Evolutionary conservation across 2,888 invertebrate genomes (phyloP), one percentile per base, ranked within the genome.

Genomic region (Ormyrus pomaceus): DNA sequence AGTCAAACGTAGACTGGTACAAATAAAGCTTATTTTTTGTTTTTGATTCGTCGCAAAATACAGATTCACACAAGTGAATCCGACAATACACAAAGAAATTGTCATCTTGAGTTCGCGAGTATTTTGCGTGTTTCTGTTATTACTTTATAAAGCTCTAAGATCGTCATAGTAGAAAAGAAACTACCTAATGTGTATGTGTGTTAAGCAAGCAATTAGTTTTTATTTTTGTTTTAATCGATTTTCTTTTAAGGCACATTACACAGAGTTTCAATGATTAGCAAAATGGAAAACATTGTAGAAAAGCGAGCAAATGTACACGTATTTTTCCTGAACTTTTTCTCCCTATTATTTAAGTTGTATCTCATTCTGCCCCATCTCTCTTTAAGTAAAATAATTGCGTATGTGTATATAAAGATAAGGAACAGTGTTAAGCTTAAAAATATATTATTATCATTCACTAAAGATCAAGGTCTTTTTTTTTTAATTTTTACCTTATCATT

Each of bases 321-420:
- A 62, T 70, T 68, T 70, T 73, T 80, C 66, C 71, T 72, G 50
- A 61, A 71, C 19, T n/a, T 64, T 75, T 75, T 72, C 72, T 75
- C 71, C 59, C 69, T 71, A 61, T 71, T 51, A 71, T 75, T 82
- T 80, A 77, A 79, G 73, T 82, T 79, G 76, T 77, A 79, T 73
- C 70, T 79, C 73, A 79, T 73, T 80, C 72, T 61, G 58, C 48
- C 61, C 72, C 69, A 68, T 77, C 68, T 74, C 74, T 72, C 64
- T 19, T 68, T 70, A 84, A 86, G 84, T 84, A 86, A 86, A 88
- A 84, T 86, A 84, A 88, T 84, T 85, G 86, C 86, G 84, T 87
- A 89, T 89, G 86, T 89, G 88, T 89, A 89, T 87, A 89, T 89
- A 89, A 88, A 87, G 87, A 88, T 88, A 89, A 88, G 86, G 79